Percentiles rank a stretch among this genome's conserved stretches.
phyloP scores from a whole-genome alignment of 2,888 invertebrate genomes.

The Drosophila suboccidentalis region DNA sequence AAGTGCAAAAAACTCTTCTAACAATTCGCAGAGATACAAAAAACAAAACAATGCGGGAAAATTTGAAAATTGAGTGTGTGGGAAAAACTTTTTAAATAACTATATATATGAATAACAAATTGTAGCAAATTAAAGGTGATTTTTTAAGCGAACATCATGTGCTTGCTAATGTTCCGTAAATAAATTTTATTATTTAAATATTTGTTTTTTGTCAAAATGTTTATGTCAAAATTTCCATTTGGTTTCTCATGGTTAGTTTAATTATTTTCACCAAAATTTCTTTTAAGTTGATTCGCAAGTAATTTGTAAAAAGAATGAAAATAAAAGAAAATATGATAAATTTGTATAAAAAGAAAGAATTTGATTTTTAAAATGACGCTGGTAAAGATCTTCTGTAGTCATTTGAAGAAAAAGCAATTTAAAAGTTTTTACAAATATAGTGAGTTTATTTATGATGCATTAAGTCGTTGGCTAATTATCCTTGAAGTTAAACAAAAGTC shows the following conservation, averaged over 20 bases:
- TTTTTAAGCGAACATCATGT: conserved; percentile 64
- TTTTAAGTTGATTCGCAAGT: conserved; percentile 37
- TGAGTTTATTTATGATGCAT: conserved; percentile 55
- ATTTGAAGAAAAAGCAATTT: neutral
- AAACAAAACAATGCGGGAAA: conserved; percentile 23
- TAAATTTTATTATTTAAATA: conserved; percentile 70
- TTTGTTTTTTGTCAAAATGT: conserved; percentile 35
- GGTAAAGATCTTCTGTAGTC: neutral
- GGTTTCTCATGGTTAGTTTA: conserved; percentile 13
- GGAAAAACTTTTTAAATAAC: conserved; percentile 66
- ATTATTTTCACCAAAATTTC: conserved; percentile 12
- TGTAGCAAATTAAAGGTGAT: conserved; percentile 80
- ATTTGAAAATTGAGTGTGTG: conserved; percentile 42
- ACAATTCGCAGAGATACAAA: conserved; percentile 16
- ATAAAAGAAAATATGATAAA: conserved; percentile 35
- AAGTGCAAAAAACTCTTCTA: conserved; percentile 56
- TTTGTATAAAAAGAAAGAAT: conserved; percentile 56
- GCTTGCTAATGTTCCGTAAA: conserved; percentile 72
- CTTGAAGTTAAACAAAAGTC: conserved; percentile 14
- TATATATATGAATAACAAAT: conserved; percentile 72
- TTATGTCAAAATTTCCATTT: conserved; percentile 35
- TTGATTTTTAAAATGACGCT: conserved; percentile 3
- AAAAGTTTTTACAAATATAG: conserved; percentile 63
- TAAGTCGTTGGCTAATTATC: conserved; percentile 36
- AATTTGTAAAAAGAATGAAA: conserved; percentile 46